Evolutionary conservation across 2,797 vertebrate genomes (phyloP).

Genomic region (Pseudotriccus pelzelni): DNA sequence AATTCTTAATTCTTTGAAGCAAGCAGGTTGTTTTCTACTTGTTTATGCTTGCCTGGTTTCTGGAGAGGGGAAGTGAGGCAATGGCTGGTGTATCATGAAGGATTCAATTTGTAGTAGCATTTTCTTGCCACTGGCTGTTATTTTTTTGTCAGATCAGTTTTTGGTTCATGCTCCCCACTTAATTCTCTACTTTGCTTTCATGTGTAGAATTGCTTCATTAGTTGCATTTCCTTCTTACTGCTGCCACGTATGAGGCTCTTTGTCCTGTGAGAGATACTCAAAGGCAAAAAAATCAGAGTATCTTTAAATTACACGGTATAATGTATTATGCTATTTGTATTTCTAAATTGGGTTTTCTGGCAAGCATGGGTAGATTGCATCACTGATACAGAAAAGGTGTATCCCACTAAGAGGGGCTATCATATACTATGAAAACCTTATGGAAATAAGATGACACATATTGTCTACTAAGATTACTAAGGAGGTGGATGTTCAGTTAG

Average conservation of each 20-base stretch:
- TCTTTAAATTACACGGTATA: not conserved
- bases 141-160: not conserved
- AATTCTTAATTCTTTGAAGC: not conserved
- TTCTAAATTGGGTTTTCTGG: not conserved
- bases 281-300: not conserved
- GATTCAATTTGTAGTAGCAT: not conserved
- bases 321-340: not conserved
- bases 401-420: not conserved
- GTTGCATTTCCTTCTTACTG: not conserved
- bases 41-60: not conserved
- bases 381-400: not conserved
- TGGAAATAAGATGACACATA: not conserved
- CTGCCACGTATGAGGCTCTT: fast-evolving
- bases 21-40: not conserved
- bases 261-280: not conserved
- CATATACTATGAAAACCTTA: not conserved
- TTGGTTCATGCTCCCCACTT: fast-evolving
- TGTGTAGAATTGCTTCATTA: not conserved
- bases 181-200: not conserved
- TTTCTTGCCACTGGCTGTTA: not conserved
- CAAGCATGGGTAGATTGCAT: not conserved
- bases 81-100: not conserved
- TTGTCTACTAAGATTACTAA: not conserved
- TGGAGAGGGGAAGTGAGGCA: not conserved
- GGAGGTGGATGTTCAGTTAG: not conserved